A percentile compares a stretch with the other conserved stretches of the same genome.
phyloP scores from a whole-genome alignment of 2,888 invertebrate species.

The Vannuccia rotundouncinata region DNA sequence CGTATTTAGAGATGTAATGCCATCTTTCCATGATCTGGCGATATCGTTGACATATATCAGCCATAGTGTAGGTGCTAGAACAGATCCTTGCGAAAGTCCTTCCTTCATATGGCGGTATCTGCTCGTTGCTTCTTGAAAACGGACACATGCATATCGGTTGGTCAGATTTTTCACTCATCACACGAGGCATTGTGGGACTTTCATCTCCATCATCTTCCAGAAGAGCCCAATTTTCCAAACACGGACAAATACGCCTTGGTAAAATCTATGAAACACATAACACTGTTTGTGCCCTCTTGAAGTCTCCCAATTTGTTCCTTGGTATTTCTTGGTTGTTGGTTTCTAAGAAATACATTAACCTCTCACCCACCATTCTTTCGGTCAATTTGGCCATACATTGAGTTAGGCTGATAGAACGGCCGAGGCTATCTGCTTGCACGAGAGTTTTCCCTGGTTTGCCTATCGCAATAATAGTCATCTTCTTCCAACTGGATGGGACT shows the following conservation, averaged over 20 bases:
- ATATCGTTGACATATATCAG: no score
- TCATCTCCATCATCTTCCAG: neutral
- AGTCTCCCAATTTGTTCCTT: neutral
- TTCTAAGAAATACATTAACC: neutral
- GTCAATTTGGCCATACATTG: neutral
- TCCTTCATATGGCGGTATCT: neutral
- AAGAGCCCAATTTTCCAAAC: neutral
- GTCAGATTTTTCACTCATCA: neutral
- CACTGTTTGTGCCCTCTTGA: neutral
- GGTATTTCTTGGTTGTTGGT: neutral
- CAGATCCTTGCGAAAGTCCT: neutral
- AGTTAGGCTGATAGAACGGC: neutral
- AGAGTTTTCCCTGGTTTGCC: neutral
- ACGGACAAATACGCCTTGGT: neutral
- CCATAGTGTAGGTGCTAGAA: neutral
- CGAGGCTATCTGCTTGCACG: neutral
- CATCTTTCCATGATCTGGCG: no score
- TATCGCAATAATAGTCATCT: neutral
- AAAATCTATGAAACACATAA: neutral
- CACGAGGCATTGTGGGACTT: neutral
- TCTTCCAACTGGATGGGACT: neutral
- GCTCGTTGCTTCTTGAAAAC: neutral
- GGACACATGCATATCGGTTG: neutral
- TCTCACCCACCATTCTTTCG: neutral
- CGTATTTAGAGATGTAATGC: neutral